These are phyloP conservation scores for Pangasius macronema DNA, from an alignment of 2,797 vertebrate genomes.

Conservation along the genomic window DNA sequence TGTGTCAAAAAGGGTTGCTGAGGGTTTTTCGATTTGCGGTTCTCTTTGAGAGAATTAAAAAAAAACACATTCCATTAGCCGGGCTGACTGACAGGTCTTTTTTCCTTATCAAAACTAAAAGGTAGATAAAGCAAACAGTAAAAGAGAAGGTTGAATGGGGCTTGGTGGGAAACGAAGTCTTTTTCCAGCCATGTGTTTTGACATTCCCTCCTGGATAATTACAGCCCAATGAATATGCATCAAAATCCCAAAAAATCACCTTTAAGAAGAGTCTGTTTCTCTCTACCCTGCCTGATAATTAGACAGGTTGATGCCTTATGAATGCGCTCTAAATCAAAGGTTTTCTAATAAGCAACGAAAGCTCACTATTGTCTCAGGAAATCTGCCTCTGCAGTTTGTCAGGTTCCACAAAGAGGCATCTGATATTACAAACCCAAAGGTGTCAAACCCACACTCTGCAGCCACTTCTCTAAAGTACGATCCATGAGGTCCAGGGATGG, in stretches of 20 bases:
- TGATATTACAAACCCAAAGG: constrained; percentile 39
- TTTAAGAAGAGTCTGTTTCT: constrained; percentile 52
- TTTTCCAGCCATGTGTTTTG: constrained; percentile 66
- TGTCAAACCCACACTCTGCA: constrained; percentile 26
- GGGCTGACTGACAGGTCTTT: constrained; percentile 73
- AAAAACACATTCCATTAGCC: constrained; percentile 73
- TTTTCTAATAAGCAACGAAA: constrained; percentile 48
- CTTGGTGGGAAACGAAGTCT: constrained; percentile 66
- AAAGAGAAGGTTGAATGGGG: constrained; percentile 52
- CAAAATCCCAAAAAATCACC: constrained; percentile 60
- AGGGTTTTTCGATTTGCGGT: constrained; percentile 72
- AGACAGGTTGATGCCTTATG: constrained; percentile 55
- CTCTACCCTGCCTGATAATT: constrained; percentile 59
- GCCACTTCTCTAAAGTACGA: constrained; percentile 17
- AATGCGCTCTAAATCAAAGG: constrained; percentile 44
- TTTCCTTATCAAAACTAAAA: constrained; percentile 72
- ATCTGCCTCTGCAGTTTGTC: constrained; percentile 27
- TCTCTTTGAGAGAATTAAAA: constrained; percentile 75
- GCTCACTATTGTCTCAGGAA: constrained; percentile 31
- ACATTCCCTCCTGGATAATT: constrained; percentile 61
- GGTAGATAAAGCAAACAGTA: constrained; percentile 54
- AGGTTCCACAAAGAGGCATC: constrained; percentile 27
- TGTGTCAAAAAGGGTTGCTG: constrained; percentile 73
- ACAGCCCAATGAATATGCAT: constrained; percentile 50
- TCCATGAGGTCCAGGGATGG: constrained; percentile 23